Evolutionary conservation across 2,797 vertebrate species (phyloP), one percentile per base, ranked within the genome.

Genomic region (Phrynocephalus forsythii): DNA sequence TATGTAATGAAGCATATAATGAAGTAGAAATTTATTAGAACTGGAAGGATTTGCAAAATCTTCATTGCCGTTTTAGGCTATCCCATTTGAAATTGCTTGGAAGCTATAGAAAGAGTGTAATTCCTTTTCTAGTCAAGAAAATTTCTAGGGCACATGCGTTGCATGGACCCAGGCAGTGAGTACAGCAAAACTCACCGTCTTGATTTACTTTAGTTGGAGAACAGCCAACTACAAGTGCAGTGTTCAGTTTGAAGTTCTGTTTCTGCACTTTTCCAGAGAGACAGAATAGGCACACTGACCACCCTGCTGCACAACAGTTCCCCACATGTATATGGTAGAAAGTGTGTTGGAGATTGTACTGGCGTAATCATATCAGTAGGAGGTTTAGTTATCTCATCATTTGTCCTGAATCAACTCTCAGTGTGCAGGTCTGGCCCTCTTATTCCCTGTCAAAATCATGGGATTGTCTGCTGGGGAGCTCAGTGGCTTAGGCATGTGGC

Each of bases 141-240:
- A 86, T 90, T 86, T 90, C 63, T 8, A 72, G 1, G 30, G 6
- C 67, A 84, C 80, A 69, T 91, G 91, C 7, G 11, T 84, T 79
- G 90, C 81, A 67, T 44, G 86, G 44, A 50, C 85, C 71, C 50
- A 69, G 67, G 26, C 83, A 87, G n/a, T 90, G 85, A 90, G 33
- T 86, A 78, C 75, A 66, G 90, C 83, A 48, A 26, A 78, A 10
- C 52, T 84, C 89, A 82, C 86, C 86, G 86, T 93, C 89, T 84
- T 84, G 33, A 80, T 90, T 92, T 90, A 82, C 83, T 79, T 3
- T 90, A 44, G 44, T 91, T 91, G 79, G 82, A 86, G 90, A 90
- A 91, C 78, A 85, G 82, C 50, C 60, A 16, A 63, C 60, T 63
- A 20, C 16, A 63, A 63, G 60, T 88, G 56, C 82, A 83, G 90